These are phyloP conservation scores for Cladopsammia gracilis DNA, from an alignment of 64 coral and sea anemone genomes.

Conservation along the genomic window DNA sequence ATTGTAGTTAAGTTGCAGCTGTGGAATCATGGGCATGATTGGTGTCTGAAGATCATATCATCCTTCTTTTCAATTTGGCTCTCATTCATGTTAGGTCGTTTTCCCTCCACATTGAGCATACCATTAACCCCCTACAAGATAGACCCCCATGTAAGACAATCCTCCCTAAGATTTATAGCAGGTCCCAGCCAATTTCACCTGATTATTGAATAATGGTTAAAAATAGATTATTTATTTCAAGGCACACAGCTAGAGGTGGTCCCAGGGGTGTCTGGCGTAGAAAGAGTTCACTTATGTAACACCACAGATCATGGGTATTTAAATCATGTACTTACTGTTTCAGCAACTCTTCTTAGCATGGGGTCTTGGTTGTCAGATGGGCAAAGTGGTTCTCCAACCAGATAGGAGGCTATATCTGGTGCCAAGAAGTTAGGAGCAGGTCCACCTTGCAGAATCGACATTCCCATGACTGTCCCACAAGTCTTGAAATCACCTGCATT, in stretches of 20 bases:
- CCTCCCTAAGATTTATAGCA: too few relatives aligned
- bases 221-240: too few relatives aligned
- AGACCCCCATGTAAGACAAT: too few relatives aligned
- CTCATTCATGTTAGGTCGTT: not conserved
- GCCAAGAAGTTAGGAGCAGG: conserved; percentile 71
- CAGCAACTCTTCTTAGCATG: conserved; percentile 18
- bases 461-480: conserved; percentile 71
- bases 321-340: conserved; percentile 14
- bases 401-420: conserved; percentile 53
- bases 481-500: conserved; percentile 49
- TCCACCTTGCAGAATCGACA: conserved; percentile 68
- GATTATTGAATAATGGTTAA: too few relatives aligned
- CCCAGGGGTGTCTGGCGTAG: not conserved
- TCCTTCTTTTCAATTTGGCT: not conserved
- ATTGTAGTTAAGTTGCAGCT: too few relatives aligned
- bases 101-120: conserved; percentile 7
- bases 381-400: conserved; percentile 57
- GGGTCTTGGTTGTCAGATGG: conserved; percentile 27
- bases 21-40: too few relatives aligned
- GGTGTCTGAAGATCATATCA: too few relatives aligned
- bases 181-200: too few relatives aligned
- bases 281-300: conserved; percentile 6
- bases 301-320: not conserved
- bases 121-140: too few relatives aligned
- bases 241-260: too few relatives aligned